Conservation (phyloP, 2,113 vertebrate genomes). For the Chionomys nivalis region DNA sequence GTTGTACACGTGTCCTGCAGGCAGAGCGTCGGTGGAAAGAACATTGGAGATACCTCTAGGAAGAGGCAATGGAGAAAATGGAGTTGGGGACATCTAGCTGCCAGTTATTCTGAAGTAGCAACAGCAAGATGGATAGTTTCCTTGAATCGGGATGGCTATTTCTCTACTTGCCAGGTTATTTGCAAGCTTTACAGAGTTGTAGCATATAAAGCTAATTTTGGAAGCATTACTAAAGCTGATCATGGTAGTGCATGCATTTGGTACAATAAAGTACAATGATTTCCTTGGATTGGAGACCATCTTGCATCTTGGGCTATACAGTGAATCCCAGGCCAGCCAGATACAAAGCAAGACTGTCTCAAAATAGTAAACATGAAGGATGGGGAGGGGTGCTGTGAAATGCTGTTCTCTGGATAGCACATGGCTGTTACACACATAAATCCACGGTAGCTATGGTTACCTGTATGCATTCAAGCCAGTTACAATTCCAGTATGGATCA, state of each 20-base stretch:
- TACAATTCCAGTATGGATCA: too few relatives aligned
- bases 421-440: background rate
- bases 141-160: background rate
- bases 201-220: background rate
- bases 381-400: background rate
- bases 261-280: background rate
- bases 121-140: background rate
- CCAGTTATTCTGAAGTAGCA: background rate
- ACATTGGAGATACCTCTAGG: background rate
- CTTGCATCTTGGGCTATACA: background rate
- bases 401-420: background rate
- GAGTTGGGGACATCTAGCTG: background rate
- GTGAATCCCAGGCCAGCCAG: background rate
- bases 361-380: background rate
- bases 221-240: background rate
- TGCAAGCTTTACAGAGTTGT: background rate
- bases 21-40: background rate
- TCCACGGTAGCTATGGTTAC: background rate
- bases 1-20: background rate
- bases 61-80: background rate
- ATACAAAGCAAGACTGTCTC: background rate
- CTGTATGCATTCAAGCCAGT: background rate
- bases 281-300: background rate
- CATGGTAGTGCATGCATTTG: background rate
- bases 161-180: background rate